Base-by-base conservation (phyloP, 1,140 invertebrate genomes). In the Liolophura sinensis region DNA sequence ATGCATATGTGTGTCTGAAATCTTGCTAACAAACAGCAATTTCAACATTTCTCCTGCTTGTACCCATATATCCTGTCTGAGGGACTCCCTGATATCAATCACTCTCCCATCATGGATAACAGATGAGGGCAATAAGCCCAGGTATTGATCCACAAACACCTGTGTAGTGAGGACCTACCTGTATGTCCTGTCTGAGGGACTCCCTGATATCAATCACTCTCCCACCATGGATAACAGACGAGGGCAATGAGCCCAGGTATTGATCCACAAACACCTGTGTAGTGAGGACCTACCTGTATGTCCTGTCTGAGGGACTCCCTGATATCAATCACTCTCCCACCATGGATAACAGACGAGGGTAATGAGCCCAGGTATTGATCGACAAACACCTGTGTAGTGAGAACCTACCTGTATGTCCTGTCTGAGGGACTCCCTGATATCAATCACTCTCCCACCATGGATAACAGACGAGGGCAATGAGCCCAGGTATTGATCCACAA, bases 251-350 rank as follows among this genome's bases (percentile, higher is more conserved):
- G 15, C 76, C 70, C 12, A 85, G 69, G 67, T 85, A 85, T 63
- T 82, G 78, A 18, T 78, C 77, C 16, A 75, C 70, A 31, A 78
- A 68, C 46, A 82, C 40, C 16, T n/a, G n/a, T n/a, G n/a, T n/a
- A n/a, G n/a, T n/a, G n/a, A n/a, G n/a, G n/a, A n/a, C n/a, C n/a
- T n/a, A n/a, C n/a, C n/a, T n/a, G n/a, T 40, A 40, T 40, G 31
- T 40, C 31, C 31, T 40, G 31, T 40, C 31, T 40, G 31, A 40
- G 31, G 58, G 80, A 76, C 25, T 72, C 67, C 47, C 82, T 67
- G 31, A 85, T 80, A 60, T 84, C 79, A 27, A 85, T 78, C 7
- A 84, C 62, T 65, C 80, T 83, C 11, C 84, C 84, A 52, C 78
- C 69, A 62, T 74, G 79, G 3, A 85, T 70, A 0, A 85, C 80